Base-by-base conservation (phyloP, 2,888 invertebrate species). In the Chymomyza fuscimana region DNA sequence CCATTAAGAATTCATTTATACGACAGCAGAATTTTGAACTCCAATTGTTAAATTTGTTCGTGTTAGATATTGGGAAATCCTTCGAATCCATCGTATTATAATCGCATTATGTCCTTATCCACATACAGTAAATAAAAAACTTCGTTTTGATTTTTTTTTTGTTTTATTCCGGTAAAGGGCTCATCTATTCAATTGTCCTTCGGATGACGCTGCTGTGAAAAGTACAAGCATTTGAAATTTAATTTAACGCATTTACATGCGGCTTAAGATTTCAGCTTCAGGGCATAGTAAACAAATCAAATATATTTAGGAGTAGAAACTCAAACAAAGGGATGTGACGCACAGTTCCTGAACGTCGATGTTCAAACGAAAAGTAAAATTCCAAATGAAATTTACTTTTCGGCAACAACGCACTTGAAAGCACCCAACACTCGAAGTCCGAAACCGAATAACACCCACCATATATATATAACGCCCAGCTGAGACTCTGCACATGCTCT, bases 161-260 rank as follows among this genome's bases (percentile, higher is more conserved):
- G 59, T 64, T 72, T 73, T 77, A 73, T 78, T 63, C 78, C 67
- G 15, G n/a, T 19, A 25, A 58, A 58, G 58, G 58, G 60, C 69
- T 69, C 54, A 54, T 54, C 54, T 54, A 54, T 54, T 75, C 63
- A 59, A 72, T 72, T 72, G 67, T 67, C 72, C 72, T 72, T 72
- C 66, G 75, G 58, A 69, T 67, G 72, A 70, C 61, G 72, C 72
- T 72, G 77, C 78, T 72, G 78, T 67, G 74, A 79, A 75, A 79
- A 79, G 80, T 84, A 84, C 83, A 84, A 87, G 85, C 86, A 73
- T 81, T 86, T 77, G 81, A 89, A 89, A 88, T 89, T 89, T 89
- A 89, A 89, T 89, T 89, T 89, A 89, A 89, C 84, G 87, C 82
- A 86, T 88, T 89, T 87, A 89, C 89, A 87, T 89, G 89, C 86